Percentiles rank a stretch among this genome's conserved stretches.
These are phyloP conservation scores for Champsocephalus gunnari DNA, from an alignment of 2,797 vertebrate genomes.

Conservation along the genomic window DNA sequence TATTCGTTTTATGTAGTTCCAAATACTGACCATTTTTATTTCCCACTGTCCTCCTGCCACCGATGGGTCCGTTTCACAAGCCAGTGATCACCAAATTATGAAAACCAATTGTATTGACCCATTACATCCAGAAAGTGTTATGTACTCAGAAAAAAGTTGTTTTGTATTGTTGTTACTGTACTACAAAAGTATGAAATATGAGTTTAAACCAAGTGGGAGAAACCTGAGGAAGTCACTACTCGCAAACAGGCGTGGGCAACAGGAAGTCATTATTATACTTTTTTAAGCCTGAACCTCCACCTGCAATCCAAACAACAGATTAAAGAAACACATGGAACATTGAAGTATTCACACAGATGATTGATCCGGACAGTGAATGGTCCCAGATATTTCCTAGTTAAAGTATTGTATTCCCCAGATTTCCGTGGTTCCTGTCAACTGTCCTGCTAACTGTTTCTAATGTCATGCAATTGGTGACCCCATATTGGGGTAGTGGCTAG, in stretches of 20 bases:
- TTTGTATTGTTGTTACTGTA: constrained; percentile 86
- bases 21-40: constrained; percentile 93
- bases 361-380: constrained; percentile 8
- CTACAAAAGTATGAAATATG: constrained; percentile 87
- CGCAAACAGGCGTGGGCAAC: constrained; percentile 13
- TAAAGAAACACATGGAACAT: constrained; percentile 9
- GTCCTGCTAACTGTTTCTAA: constrained; percentile 82
- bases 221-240: constrained; percentile 86
- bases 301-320: constrained; percentile 4
- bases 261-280: constrained; percentile 2
- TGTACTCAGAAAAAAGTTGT: constrained; percentile 83
- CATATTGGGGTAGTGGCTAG: constrained; percentile 73
- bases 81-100: constrained; percentile 88
- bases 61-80: constrained; percentile 87
- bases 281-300: constrained; percentile 7
- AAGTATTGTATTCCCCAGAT: constrained; percentile 65
- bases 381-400: constrained; percentile 33
- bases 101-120: constrained; percentile 84
- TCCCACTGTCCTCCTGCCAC: constrained; percentile 86
- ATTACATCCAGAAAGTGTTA: constrained; percentile 86
- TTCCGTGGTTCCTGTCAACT: constrained; percentile 73
- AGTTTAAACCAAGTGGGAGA: constrained; percentile 88
- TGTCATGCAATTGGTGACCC: constrained; percentile 78
- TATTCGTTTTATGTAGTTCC: constrained; percentile 89
- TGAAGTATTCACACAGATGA: constrained; percentile 18